Base-by-base conservation (phyloP, 2,888 invertebrate genomes). In the Torymus texanus region DNA sequence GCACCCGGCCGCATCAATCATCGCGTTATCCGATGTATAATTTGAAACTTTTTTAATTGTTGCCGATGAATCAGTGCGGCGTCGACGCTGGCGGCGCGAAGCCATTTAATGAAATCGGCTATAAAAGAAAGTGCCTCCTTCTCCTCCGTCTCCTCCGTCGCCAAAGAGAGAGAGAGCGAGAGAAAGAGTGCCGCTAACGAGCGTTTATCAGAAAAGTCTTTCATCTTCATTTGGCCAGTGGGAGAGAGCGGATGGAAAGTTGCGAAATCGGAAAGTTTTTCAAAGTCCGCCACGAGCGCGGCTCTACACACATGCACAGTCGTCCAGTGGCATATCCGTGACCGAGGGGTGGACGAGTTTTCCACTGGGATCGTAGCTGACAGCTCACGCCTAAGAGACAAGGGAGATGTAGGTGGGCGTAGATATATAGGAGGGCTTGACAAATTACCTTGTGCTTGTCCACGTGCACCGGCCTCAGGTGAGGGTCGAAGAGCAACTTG, bases 401-500 rank as follows among this genome's bases (percentile, higher is more conserved):
- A 72, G 70, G 61, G 70, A 18, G 2, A 24, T 24, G 24, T 24
- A 13, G 59, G 56, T 29, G 70, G 63, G 68, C 14, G 21, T 1
- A n/a, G 63, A 62, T 29, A 67, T 77, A 75, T n/a, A n/a, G 74
- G 66, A 66, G 51, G 55, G n/a, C 67, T 82, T 80, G 67, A 75
- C 59, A 86, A 88, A 92, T 93, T 92, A 98, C 98, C 95, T 96
- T 96, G 91, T 96, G 96, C 91, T 97, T 97, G 91, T 97, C 97
- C 88, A 98, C 94, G 90, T 96, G 95, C 86, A 99, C 93, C 84
- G 95, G 95, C 87, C 97, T 94, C 83, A 99, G 93, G 92, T 96
- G 96, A 11, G 98, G 98, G 92, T 99, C 99, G 91, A 95, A 99
- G 81, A 99, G 94, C 83, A 99, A 92, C 90, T 96, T 96, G 87